Conservation (phyloP, 2,113 vertebrate genomes). For the Percina caprodes region DNA sequence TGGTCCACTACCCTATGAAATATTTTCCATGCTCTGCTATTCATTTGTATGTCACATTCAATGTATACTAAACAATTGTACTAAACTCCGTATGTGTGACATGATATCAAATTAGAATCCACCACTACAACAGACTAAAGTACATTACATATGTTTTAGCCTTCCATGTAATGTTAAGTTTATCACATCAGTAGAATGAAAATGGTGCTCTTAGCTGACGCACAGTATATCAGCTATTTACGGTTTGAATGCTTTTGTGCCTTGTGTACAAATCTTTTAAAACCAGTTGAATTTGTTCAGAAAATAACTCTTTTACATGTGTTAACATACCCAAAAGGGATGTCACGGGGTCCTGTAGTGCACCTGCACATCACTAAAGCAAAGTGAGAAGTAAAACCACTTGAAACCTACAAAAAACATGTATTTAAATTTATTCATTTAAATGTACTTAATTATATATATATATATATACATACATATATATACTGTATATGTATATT, state of each 20-base stretch:
- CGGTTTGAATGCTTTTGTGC: background rate
- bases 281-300: background rate
- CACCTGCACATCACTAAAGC: background rate
- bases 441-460: no score
- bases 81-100: background rate
- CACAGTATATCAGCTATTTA: background rate
- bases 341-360: background rate
- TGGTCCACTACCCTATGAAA: background rate
- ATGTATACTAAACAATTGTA: background rate
- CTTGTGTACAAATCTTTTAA: background rate
- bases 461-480: no score
- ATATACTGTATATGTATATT: no score
- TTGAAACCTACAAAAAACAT: no score
- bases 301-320: background rate
- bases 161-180: background rate
- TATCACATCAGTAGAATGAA: background rate
- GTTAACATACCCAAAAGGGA: background rate
- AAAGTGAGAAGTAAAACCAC: no score
- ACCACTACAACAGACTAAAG: background rate
- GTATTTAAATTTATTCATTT: no score
- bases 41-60: background rate
- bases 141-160: background rate
- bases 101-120: background rate
- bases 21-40: background rate
- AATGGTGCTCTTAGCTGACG: background rate